These are phyloP conservation scores for Parotocinclus haroldoi DNA, from an alignment of 2,797 vertebrate genomes.

Conservation along the genomic window DNA sequence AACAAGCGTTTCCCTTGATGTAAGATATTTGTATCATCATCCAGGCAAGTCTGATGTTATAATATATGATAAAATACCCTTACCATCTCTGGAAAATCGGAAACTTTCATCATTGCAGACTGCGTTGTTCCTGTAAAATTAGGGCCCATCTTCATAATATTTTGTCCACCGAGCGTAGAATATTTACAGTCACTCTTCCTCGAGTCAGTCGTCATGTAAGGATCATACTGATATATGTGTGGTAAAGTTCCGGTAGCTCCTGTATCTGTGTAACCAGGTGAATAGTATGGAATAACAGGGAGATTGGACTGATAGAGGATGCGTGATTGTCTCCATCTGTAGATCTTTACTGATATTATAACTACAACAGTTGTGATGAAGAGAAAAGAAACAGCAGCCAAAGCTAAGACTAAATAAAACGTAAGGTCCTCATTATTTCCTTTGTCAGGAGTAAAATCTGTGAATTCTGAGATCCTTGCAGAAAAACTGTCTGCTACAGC, in stretches of 20 bases:
- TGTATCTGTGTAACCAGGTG: slow-evolving; percentile 40
- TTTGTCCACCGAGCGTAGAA: slow-evolving; percentile 38
- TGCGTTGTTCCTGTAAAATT: slow-evolving; percentile 32
- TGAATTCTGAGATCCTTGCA: slow-evolving; percentile 47
- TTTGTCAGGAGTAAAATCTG: slow-evolving; percentile 38
- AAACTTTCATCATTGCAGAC: background rate
- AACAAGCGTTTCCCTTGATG: no score
- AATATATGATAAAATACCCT: background rate
- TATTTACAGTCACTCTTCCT: slow-evolving; percentile 42
- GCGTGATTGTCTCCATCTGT: slow-evolving; percentile 45
- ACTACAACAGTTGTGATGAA: slow-evolving; percentile 41
- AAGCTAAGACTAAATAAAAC: slow-evolving; percentile 62
- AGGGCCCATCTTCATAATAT: slow-evolving; percentile 32
- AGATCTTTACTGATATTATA: slow-evolving; percentile 47
- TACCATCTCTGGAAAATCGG: slow-evolving; percentile 14
- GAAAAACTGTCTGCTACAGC: slow-evolving; percentile 56
- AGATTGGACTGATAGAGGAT: slow-evolving; percentile 34
- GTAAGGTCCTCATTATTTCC: slow-evolving; percentile 57
- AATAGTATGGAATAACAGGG: slow-evolving; percentile 48
- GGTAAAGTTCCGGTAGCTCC: slow-evolving; percentile 45
- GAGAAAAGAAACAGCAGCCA: slow-evolving; percentile 46
- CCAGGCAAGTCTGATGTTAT: slow-evolving; percentile 16
- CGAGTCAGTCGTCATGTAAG: slow-evolving; percentile 41
- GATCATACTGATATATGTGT: slow-evolving; percentile 45
- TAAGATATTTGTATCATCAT: slow-evolving; percentile 9